Evolutionary conservation across 2,888 invertebrate genomes (phyloP).

Genomic region (Xylocampa areola): DNA sequence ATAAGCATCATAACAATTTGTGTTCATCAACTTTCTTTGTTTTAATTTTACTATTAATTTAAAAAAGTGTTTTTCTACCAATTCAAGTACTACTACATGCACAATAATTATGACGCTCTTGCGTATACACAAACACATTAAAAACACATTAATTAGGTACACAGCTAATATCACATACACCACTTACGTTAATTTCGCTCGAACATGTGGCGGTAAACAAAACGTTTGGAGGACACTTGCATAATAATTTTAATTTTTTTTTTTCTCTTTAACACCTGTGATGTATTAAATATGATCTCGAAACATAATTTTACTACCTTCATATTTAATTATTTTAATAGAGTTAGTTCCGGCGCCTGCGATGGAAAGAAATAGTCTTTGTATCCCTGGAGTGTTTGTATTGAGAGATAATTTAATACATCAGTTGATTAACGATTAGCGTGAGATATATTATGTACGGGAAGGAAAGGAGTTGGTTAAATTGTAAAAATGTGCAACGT

Average conservation of each 20-base stretch:
- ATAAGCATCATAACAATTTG: too few relatives aligned
- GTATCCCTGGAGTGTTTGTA: slow-evolving; percentile 76
- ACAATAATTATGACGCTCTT: neutral
- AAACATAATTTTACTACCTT: slow-evolving; percentile 88
- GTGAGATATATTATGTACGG: slow-evolving; percentile 52
- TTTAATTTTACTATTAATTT: neutral
- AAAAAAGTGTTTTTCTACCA: neutral
- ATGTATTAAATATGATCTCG: slow-evolving; percentile 92
- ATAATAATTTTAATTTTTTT: slow-evolving; percentile 65
- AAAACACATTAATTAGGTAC: neutral
- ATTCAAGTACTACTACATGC: neutral
- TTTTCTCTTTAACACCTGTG: slow-evolving; percentile 91
- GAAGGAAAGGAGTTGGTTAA: slow-evolving; percentile 39
- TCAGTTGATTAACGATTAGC: slow-evolving; percentile 71
- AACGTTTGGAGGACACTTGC: slow-evolving; percentile 59
- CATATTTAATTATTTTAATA: slow-evolving; percentile 86
- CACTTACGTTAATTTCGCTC: slow-evolving; percentile 12
- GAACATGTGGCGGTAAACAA: slow-evolving; percentile 29
- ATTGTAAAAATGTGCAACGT: slow-evolving; percentile 50
- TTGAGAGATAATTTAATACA: slow-evolving; percentile 88
- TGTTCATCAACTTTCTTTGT: neutral
- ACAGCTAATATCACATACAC: neutral
- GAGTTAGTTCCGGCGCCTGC: slow-evolving; percentile 72
- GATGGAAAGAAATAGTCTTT: slow-evolving; percentile 58
- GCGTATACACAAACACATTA: neutral